Evolutionary conservation across 2,797 vertebrate genomes (phyloP), one percentile per base, ranked within the genome.

Genomic region (Enteromius anoplus): DNA sequence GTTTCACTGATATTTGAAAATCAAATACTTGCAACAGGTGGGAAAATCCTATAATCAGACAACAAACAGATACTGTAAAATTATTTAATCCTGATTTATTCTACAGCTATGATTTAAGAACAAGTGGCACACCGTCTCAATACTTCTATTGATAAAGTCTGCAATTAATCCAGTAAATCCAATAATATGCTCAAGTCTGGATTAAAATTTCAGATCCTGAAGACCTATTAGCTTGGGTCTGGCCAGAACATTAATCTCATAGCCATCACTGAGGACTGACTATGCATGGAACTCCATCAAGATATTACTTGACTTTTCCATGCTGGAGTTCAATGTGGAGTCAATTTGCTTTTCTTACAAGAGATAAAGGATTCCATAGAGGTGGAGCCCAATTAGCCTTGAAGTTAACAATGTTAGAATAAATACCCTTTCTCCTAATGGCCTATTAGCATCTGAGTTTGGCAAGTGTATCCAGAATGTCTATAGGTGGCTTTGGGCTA

Each of bases 331-430:
- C 75, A 72, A 47, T 70, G 60, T 55, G 75, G 29, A 69, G 85
- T 80, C 69, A 80, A 80, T 83, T 83, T 80, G 62, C 51, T 64
- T 80, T 69, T 75, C 47, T 79, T 78, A 80, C 80, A 75, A 70
- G 53, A 75, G 71, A 83, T 68, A 83, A 62, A 80, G 64, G 65
- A 83, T 86, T 83, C 77, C 55, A 86, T 90, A 89, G 69, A 80
- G 90, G 91, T 91, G 89, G 89, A 89, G 88, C 88, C 85, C 91
- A 93, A 94, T 93, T 94, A 94, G 93, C 92, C 92, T 89, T 77
- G 84, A 91, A 93, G 93, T 90, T 93, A 91, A 93, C 86, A 89
- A 89, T 85, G 89, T 92, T 91, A 92, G 92, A 93, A 92, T 91
- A 91, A 91, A 87, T 88, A 92, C 89, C 91, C 89, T 88, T 90